Conservation (phyloP, 2,888 invertebrate genomes). For the Acheta domesticus region DNA sequence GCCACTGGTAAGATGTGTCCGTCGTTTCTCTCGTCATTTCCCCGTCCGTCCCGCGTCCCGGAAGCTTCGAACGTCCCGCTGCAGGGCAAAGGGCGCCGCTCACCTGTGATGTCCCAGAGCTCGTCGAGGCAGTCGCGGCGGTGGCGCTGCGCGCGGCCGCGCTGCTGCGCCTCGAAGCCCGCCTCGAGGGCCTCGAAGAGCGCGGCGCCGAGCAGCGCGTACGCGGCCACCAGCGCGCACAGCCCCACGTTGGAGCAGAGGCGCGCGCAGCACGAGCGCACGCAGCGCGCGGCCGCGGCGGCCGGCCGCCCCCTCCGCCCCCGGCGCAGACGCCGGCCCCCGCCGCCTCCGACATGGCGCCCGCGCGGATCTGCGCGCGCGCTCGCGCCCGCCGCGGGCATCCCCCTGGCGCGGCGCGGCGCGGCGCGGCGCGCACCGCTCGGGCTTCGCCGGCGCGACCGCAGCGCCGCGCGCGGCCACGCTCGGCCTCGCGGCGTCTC, state of each 20-base stretch:
- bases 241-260: constrained; percentile 68
- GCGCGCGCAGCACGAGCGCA: constrained; percentile 52
- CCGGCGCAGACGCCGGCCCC: background rate
- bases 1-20: no score
- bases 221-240: constrained; percentile 67
- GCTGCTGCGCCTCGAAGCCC: constrained; percentile 62
- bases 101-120: constrained; percentile 78
- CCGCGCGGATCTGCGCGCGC: background rate
- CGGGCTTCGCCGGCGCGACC: background rate
- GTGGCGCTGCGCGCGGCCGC: constrained; percentile 60
- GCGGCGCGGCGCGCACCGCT: background rate
- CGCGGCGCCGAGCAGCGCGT: constrained; percentile 70
- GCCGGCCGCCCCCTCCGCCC: background rate
- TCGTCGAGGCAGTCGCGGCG: constrained; percentile 68
- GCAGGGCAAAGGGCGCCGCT: no score
- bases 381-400: background rate
- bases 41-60: no score
- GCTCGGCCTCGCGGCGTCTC: background rate
- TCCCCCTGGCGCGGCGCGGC: background rate
- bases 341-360: background rate
- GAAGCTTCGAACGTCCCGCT: no score
- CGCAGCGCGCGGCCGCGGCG: constrained; percentile 42
- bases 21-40: no score
- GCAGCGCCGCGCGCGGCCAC: background rate
- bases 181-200: constrained; percentile 73